Evolutionary conservation across 2,113 vertebrate species (phyloP).

Genomic region (Anolis carolinensis): DNA sequence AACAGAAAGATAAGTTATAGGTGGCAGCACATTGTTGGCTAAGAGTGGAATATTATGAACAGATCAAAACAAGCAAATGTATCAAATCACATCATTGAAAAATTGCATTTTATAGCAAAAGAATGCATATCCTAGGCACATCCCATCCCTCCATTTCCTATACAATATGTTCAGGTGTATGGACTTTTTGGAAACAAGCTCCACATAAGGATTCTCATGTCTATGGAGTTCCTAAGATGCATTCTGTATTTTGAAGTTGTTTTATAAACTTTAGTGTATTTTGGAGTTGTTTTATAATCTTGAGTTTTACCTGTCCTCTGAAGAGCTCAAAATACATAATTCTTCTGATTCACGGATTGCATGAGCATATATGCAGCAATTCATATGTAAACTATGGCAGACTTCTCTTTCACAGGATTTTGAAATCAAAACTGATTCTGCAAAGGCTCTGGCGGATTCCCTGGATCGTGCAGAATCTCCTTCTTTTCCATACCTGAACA

Average conservation of each 20-base stretch:
- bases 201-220: neutral
- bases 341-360: neutral
- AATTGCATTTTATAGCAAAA: too few relatives aligned
- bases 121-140: too few relatives aligned
- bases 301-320: neutral
- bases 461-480: constrained; percentile 85
- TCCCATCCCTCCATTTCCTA: too few relatives aligned
- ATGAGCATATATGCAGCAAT: neutral
- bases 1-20: too few relatives aligned
- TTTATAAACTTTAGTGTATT: neutral
- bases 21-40: too few relatives aligned
- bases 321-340: neutral
- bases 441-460: constrained; percentile 94
- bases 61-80: too few relatives aligned
- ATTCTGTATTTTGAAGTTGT: neutral
- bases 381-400: neutral
- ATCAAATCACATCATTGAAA: too few relatives aligned
- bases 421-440: constrained; percentile 89
- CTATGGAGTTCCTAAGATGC: neutral
- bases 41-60: too few relatives aligned
- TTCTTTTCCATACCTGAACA: constrained; percentile 89
- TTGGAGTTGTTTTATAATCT: neutral
- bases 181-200: too few relatives aligned
- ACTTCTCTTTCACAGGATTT: constrained; percentile 75
- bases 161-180: too few relatives aligned